Evolutionary conservation across 2,888 invertebrate species (phyloP).

Genomic region (Erynnis tages): DNA sequence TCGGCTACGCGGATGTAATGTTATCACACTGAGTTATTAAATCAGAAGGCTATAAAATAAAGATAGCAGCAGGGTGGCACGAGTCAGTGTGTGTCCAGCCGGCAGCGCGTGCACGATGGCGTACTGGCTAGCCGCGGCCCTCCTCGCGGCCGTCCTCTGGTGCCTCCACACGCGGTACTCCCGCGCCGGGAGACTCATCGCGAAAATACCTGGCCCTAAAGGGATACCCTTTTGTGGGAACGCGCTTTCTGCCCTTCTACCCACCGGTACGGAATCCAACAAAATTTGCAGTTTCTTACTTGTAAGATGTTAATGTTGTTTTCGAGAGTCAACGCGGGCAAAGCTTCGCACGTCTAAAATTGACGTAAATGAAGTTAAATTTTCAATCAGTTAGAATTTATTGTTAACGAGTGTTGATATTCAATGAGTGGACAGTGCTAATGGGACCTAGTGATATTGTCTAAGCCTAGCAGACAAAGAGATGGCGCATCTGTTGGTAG

Average conservation of each 20-base stretch:
- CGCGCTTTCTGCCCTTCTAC: conserved; percentile 37
- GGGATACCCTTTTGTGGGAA: conserved; percentile 47
- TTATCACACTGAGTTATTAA: not conserved
- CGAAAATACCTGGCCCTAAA: conserved; percentile 52
- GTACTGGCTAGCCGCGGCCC: not conserved
- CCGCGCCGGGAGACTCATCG: conserved; percentile 37
- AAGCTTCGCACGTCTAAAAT: no score
- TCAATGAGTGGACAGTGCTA: no score
- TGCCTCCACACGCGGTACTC: conserved; percentile 22
- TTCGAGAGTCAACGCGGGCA: no score
- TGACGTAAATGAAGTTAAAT: no score
- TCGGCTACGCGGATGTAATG: not conserved
- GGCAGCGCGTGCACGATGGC: not conserved
- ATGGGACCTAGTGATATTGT: no score
- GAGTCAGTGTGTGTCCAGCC: conserved; percentile 10
- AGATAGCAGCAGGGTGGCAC: not conserved
- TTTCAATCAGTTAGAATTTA: no score
- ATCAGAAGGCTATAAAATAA: conserved; percentile 21
- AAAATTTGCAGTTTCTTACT: no score
- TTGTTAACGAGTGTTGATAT: no score
- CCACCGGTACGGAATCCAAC: conserved; percentile 34
- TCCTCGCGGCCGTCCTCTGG: not conserved
- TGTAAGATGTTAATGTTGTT: no score
- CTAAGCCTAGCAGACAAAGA: no score
- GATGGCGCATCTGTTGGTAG: no score